Base-by-base conservation (phyloP, 2,113 vertebrate species). In the Aplodontia rufa region DNA sequence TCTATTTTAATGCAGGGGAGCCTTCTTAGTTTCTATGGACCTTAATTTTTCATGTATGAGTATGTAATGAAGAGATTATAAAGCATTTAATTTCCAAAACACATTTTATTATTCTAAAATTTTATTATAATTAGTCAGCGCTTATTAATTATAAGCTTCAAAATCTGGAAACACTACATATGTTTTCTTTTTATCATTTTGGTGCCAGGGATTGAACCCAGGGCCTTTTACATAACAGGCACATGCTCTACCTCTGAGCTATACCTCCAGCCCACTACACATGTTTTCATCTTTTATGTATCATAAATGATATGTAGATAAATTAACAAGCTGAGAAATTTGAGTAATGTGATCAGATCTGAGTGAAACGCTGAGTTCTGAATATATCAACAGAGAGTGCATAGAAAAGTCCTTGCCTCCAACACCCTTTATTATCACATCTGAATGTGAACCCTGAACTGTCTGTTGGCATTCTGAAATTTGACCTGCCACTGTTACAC, bases 101-200 rank as follows among this genome's bases (percentile, higher is more conserved):
- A 95, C 95, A 69, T 89, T 94, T 26, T 68, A n/a, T 42, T 82
- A 42, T 64, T 58, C 35, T 88, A 91, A 93, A 87, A 75, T 45
- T 47, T 58, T 79, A 82, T 53, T n/a, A 37, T 58, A 58, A 86
- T 76, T 92, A 84, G 68, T n/a, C n/a, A 74, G 51, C 75, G 24
- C 45, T 90, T 90, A 3, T 68, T 86, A 76, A 60, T 72, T 84
- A 55, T 66, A 96, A 88, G 62, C 49, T 78, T 93, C 16, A 81
- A 84, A 91, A 58, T 42, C n/a, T 93, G 30, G 20, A 37, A 86
- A 90, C 12, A 93, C 13, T 35, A 68, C 16, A 86, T 11, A 80
- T 22, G 11, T 55, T 45, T 42, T 55, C n/a, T 26, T 53, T 53
- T 49, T 66, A n/a, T n/a, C n/a, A n/a, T n/a, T n/a, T n/a, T 30